phyloP scores from a whole-genome alignment of 2,113 vertebrate genomes.

The Vulpes lagopus region DNA sequence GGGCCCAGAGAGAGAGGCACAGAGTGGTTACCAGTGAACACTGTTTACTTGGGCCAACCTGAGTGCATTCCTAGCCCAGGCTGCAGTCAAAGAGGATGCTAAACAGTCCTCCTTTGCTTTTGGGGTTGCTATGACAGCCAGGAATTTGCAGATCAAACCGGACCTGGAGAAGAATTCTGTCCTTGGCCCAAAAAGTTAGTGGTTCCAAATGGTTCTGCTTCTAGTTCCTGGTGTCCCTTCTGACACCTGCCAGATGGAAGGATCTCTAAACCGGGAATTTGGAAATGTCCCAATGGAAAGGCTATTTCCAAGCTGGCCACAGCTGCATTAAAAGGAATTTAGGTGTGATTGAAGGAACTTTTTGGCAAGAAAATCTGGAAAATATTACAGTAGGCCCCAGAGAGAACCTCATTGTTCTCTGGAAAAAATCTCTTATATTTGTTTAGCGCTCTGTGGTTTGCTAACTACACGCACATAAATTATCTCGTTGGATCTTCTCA shows the following conservation, averaged over 20 bases:
- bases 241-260: constrained; percentile 71
- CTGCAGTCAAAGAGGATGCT: constrained; percentile 40
- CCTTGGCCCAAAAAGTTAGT: constrained; percentile 58
- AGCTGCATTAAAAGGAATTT: constrained; percentile 22
- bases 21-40: not conserved
- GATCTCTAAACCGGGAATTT: not conserved
- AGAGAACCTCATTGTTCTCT: constrained; percentile 44
- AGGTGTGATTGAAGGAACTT: constrained; percentile 68
- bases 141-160: constrained; percentile 76
- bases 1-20: not conserved
- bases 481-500: not conserved
- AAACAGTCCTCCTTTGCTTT: constrained; percentile 74
- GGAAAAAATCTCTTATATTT: not conserved
- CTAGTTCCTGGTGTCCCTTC: constrained; percentile 58
- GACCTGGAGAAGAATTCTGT: constrained; percentile 70
- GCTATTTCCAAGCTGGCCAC: constrained; percentile 34
- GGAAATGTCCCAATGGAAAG: not conserved
- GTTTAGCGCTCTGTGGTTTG: constrained; percentile 34
- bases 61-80: constrained; percentile 23
- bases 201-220: constrained; percentile 44
- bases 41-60: constrained; percentile 32
- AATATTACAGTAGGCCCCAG: constrained; percentile 48
- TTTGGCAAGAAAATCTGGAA: constrained; percentile 67
- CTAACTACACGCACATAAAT: constrained; percentile 25
- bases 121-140: constrained; percentile 77